Conservation (phyloP, 2,113 vertebrate species). For the Trogon melanurus region DNA sequence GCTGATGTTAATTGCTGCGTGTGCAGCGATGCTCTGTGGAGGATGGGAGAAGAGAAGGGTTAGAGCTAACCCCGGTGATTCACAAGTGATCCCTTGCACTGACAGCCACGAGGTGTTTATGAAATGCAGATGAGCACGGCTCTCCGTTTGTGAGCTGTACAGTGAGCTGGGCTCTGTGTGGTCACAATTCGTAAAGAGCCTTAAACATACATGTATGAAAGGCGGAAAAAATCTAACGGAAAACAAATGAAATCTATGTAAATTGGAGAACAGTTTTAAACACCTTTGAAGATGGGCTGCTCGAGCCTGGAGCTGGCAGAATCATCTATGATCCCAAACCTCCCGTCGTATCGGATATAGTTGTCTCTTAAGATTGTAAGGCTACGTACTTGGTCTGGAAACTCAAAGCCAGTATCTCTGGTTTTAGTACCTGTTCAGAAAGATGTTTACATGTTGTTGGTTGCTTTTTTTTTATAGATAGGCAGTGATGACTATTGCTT, state of each 20-base stretch:
- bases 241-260: not conserved
- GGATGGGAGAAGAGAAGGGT: not conserved
- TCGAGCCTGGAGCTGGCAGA: conserved; percentile 53
- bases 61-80: not conserved
- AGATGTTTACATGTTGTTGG: not conserved
- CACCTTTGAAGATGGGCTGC: not conserved
- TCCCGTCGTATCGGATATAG: not conserved
- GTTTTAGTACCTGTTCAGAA: not conserved
- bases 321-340: conserved; percentile 40
- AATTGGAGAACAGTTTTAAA: not conserved
- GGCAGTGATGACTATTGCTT: not conserved
- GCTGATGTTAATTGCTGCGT: not conserved
- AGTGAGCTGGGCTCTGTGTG: not conserved
- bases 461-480: not conserved
- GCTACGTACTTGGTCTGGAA: not conserved
- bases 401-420: not conserved
- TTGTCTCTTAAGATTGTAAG: not conserved
- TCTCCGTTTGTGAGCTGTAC: not conserved
- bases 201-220: not conserved
- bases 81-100: not conserved
- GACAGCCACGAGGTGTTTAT: not conserved
- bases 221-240: not conserved
- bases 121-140: not conserved
- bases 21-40: not conserved
- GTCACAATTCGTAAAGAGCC: not conserved